These are phyloP conservation scores for Eueides isabella DNA, from an alignment of 1,140 invertebrate species.

Conservation along the genomic window DNA sequence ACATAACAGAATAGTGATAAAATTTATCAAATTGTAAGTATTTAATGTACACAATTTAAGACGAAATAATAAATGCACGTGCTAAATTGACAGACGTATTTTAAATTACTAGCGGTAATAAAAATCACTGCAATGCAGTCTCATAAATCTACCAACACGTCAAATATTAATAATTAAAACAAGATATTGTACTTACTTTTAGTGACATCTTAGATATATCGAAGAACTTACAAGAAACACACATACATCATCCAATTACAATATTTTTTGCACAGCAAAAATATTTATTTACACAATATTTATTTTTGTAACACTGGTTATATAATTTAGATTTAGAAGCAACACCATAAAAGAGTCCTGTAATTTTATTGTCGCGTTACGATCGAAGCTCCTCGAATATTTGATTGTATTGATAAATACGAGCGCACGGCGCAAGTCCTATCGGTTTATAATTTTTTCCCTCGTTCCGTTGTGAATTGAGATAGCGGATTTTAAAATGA, in stretches of 20 bases:
- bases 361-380: slow-evolving; percentile 38
- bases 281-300: slow-evolving; percentile 33
- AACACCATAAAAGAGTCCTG: slow-evolving; percentile 28
- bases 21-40: not conserved
- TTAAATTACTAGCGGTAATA: slow-evolving; percentile 3
- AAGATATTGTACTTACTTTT: slow-evolving; percentile 53
- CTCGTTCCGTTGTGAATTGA: slow-evolving; percentile 29
- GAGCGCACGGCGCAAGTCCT: slow-evolving; percentile 28
- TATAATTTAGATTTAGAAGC: slow-evolving; percentile 32
- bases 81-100: not conserved
- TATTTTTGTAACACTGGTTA: slow-evolving; percentile 28
- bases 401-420: slow-evolving; percentile 35
- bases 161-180: slow-evolving; percentile 22
- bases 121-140: slow-evolving; percentile 32
- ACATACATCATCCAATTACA: slow-evolving; percentile 50
- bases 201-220: slow-evolving; percentile 58
- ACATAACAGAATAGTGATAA: not conserved
- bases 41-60: not conserved
- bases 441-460: slow-evolving; percentile 43
- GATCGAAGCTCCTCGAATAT: slow-evolving; percentile 38
- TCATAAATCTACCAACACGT: slow-evolving; percentile 10
- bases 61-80: not conserved
- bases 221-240: slow-evolving; percentile 44
- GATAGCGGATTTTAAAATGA: slow-evolving; percentile 15
- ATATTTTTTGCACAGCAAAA: slow-evolving; percentile 48